Percentiles rank a stretch among this genome's conserved stretches.
These are phyloP conservation scores for Drosophila kokeensis DNA, from an alignment of 2,888 invertebrate species.

Conservation along the genomic window DNA sequence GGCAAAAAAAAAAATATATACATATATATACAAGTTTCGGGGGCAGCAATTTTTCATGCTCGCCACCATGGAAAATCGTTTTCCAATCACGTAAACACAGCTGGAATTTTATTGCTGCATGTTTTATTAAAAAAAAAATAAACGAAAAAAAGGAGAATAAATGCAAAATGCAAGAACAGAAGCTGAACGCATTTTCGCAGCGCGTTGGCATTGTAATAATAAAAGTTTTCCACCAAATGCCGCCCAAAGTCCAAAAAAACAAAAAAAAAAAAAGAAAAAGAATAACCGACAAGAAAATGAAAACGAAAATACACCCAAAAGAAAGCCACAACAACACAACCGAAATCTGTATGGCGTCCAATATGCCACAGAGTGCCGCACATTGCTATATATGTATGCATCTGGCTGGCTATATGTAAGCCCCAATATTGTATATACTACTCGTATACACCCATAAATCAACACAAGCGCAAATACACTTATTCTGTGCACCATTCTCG, in stretches of 20 bases:
- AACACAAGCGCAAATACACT: constrained; percentile 61
- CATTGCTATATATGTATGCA: constrained; percentile 39
- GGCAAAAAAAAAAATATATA: constrained; percentile 8
- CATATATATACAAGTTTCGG: constrained; percentile 28
- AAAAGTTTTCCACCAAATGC: constrained; percentile 60
- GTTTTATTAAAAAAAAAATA: constrained; percentile 60
- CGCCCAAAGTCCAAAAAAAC: constrained; percentile 41
- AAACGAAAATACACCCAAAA: constrained; percentile 51
- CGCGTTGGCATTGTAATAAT: constrained; percentile 65
- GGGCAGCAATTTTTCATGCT: constrained; percentile 64
- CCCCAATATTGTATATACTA: constrained; percentile 42
- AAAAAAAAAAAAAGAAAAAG: constrained; percentile 1
- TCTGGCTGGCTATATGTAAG: constrained; percentile 38
- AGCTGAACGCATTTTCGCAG: constrained; percentile 71
- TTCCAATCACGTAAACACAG: constrained; percentile 80
- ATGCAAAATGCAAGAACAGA: constrained; percentile 53
- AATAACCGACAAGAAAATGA: constrained; percentile 51
- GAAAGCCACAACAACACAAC: constrained; percentile 57
- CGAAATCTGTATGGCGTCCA: constrained; percentile 63
- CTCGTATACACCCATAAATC: constrained; percentile 60
- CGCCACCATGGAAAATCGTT: constrained; percentile 76
- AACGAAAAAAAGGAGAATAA: constrained; percentile 24
- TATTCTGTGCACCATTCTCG: constrained; percentile 48
- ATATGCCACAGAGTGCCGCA: constrained; percentile 53
- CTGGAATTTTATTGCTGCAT: constrained; percentile 79